Conservation (phyloP, 1,140 invertebrate genomes). For the Coenobita brevimanus region DNA sequence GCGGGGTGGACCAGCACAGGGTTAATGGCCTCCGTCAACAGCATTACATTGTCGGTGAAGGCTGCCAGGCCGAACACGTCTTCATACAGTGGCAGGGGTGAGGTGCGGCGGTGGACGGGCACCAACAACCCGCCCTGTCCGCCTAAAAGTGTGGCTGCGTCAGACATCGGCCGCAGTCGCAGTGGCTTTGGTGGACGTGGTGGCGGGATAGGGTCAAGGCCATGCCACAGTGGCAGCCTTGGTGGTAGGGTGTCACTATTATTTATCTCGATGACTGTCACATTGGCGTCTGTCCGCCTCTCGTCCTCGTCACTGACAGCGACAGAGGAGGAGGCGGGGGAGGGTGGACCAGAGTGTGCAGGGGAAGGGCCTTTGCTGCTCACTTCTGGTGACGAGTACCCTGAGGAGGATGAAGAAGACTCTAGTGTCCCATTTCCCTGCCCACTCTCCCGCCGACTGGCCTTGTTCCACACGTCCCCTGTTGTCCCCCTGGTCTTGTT, state of each 20-base stretch:
- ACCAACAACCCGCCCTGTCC: constrained; percentile 35
- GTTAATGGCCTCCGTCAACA: constrained; percentile 65
- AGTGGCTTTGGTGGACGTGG: constrained; percentile 61
- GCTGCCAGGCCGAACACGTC: constrained; percentile 65
- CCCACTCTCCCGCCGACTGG: not conserved
- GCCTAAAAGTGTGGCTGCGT: constrained; percentile 41
- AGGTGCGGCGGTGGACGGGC: constrained; percentile 43
- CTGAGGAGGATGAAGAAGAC: constrained; percentile 67
- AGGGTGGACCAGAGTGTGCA: constrained; percentile 67
- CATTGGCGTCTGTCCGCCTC: constrained; percentile 52
- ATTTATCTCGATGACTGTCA: constrained; percentile 68
- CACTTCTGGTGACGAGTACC: constrained; percentile 69
- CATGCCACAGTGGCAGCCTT: constrained; percentile 24
- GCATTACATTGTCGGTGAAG: constrained; percentile 60
- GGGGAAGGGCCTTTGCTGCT: constrained; percentile 67
- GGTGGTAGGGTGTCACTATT: constrained; percentile 34
- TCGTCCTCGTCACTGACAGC: constrained; percentile 52
- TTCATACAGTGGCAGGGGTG: constrained; percentile 47
- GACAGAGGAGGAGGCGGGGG: constrained; percentile 58
- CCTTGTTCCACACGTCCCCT: constrained; percentile 9
- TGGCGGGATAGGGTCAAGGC: constrained; percentile 29
- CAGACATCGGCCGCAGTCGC: constrained; percentile 59
- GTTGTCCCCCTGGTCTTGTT: not conserved
- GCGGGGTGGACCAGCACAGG: constrained; percentile 57
- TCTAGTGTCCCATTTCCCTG: constrained; percentile 10